Evolutionary conservation across 1,140 invertebrate genomes (phyloP), one percentile per base, ranked within the genome.

Genomic region (Nephila pilipes): DNA sequence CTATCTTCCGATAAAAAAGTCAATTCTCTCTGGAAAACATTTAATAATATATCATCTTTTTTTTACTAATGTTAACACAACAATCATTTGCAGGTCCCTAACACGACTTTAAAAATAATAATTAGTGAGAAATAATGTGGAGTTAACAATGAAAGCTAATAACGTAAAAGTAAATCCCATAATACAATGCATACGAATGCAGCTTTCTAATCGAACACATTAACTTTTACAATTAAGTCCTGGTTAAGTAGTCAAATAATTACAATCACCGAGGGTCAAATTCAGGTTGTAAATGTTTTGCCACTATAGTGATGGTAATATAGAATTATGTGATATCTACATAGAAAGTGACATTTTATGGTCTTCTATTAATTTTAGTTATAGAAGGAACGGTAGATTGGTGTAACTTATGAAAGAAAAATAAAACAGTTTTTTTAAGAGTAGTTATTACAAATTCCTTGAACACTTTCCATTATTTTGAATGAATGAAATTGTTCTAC

Each of bases 171-270:
- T 54, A 36, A 54, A 65, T n/a, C 85, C 58, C 58, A 87, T 87
- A 87, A 65, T 32, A 32, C 22, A 32, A 54, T 46, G 81, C 25
- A 57, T 57, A 57, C 87, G 63, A 69, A 88, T 88, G 32, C 60
- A 22, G 69, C 38, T 63, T 88, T 75, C 63, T n/a, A 88, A 88
- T 69, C 36, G 87, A 55, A 58, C 87, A 22, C 63, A 88, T 88
- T 88, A 75, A 88, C n/a, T 63, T 36, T 88, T 14, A 88, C 60
- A 88, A 88, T 88, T 88, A 88, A 88, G 87, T 55, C 63, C 36
- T 16, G 36, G 75, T 36, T 88, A 75, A 63, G 38, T 54, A 54
- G n/a, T 58, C 46, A 63, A 88, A 88, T 88, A 69, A 88, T 75
- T 88, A 36, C 29, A 57, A 20, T 18, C 54, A 32, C 18, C 6